Evolutionary conservation across 2,888 invertebrate genomes (phyloP).

Genomic region (Harpagoxenus sublaevis): DNA sequence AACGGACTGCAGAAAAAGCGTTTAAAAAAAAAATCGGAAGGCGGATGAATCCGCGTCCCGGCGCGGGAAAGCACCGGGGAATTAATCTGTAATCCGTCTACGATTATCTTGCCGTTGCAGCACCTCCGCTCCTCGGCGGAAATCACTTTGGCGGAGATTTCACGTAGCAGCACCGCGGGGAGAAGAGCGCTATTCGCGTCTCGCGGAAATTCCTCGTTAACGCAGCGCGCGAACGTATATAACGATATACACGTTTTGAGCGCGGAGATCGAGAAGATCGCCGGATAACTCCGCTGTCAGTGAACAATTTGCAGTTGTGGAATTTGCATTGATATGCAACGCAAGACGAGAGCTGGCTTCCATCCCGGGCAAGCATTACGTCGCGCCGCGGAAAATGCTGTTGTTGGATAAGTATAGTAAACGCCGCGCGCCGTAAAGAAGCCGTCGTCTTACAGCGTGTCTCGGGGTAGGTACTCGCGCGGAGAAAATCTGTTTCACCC

Average conservation of each 20-base stretch:
- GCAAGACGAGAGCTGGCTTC: not conserved
- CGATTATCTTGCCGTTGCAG: conserved; percentile 50
- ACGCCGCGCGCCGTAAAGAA: conserved; percentile 6
- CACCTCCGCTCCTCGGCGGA: not conserved
- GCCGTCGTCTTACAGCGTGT: not conserved
- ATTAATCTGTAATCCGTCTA: conserved; percentile 48
- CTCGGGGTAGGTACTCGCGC: not conserved
- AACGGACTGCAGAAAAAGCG: not conserved
- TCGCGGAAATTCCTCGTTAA: conserved; percentile 39
- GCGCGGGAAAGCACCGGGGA: conserved; percentile 15
- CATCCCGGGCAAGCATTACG: not conserved
- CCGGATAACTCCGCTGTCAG: conserved; percentile 19
- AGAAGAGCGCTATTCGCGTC: not conserved
- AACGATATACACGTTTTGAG: conserved; percentile 4
- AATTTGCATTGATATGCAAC: conserved; percentile 43
- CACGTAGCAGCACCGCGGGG: not conserved
- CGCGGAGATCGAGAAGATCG: conserved; percentile 24
- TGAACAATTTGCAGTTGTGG: conserved; percentile 37
- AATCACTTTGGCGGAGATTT: conserved; percentile 33
- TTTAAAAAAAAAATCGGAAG: conserved; percentile 22
- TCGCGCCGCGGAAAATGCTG: conserved; percentile 8
- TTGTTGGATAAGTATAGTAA: no score
- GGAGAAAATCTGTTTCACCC: conserved; percentile 3
- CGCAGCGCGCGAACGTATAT: conserved; percentile 11
- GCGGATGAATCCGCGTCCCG: conserved; percentile 10